phyloP scores from a whole-genome alignment of 2,888 invertebrate genomes.

The Caenorhabditis sinica region DNA sequence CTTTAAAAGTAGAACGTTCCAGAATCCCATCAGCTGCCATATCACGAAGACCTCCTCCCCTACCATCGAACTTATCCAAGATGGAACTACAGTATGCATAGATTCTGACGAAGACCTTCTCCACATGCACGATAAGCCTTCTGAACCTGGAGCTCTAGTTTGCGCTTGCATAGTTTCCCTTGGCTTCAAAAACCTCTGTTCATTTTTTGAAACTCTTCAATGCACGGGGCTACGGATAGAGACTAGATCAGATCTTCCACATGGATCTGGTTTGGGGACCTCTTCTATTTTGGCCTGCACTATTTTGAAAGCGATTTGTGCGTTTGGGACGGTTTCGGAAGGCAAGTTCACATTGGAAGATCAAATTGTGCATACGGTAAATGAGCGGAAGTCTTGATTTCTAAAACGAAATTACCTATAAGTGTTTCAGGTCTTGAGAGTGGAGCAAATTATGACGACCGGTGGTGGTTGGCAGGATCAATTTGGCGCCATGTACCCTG shows the following conservation, averaged over 20 bases:
- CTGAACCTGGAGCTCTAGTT: constrained; percentile 70
- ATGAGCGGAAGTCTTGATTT: neutral
- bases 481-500: constrained; percentile 85
- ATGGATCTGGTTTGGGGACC: constrained; percentile 85
- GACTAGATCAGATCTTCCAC: constrained; percentile 72
- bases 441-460: constrained; percentile 86
- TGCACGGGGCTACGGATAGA: constrained; percentile 62
- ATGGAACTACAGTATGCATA: neutral
- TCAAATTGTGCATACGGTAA: constrained; percentile 49
- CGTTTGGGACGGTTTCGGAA: constrained; percentile 7
- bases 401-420: neutral
- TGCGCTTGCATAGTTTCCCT: constrained; percentile 75
- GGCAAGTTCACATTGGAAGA: constrained; percentile 1
- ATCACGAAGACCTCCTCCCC: constrained; percentile 2
- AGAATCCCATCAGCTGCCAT: constrained; percentile 59
- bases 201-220: constrained; percentile 21
- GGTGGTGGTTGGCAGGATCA: constrained; percentile 87
- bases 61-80: constrained; percentile 28
- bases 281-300: constrained; percentile 86
- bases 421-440: constrained; percentile 84
- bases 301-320: constrained; percentile 84
- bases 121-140: constrained; percentile 49
- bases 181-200: constrained; percentile 24
- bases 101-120: constrained; percentile 20
- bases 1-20: too few relatives aligned